phyloP scores from a whole-genome alignment of 2,797 vertebrate species.

The Monodelphis domestica region DNA sequence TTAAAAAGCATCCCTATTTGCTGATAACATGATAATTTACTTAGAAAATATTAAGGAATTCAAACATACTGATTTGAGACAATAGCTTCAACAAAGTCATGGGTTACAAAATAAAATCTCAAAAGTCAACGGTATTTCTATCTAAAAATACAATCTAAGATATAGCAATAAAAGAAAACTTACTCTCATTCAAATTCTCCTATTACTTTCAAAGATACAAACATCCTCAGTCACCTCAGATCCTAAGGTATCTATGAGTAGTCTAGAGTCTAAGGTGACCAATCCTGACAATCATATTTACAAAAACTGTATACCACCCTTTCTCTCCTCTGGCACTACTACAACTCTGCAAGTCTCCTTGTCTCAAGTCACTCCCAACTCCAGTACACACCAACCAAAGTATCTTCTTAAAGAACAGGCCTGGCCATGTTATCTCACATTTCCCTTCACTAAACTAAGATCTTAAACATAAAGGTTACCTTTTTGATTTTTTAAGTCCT shows the following conservation, averaged over 20 bases:
- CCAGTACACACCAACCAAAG: not conserved
- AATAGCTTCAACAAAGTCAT: not conserved
- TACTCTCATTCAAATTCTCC: not conserved
- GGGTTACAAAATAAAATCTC: not conserved
- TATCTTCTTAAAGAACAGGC: not conserved
- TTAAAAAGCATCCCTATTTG: not conserved
- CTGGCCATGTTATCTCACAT: not conserved
- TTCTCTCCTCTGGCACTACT: not conserved
- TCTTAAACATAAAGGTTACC: not conserved
- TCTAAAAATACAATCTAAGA: not conserved
- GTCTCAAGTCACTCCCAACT: not conserved
- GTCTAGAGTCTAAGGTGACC: no score
- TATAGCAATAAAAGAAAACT: not conserved
- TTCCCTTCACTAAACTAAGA: not conserved
- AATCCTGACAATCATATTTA: not conserved
- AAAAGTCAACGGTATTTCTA: not conserved
- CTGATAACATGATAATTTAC: not conserved
- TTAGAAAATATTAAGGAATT: not conserved
- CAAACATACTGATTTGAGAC: not conserved
- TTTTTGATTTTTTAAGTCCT: not conserved
- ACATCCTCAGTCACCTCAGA: not conserved
- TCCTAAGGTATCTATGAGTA: no score
- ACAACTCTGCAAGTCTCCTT: not conserved
- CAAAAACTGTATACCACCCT: not conserved
- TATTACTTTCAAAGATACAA: not conserved